Base-by-base conservation (phyloP, 2,888 invertebrate species). In the Apomyelois bistriatella region DNA sequence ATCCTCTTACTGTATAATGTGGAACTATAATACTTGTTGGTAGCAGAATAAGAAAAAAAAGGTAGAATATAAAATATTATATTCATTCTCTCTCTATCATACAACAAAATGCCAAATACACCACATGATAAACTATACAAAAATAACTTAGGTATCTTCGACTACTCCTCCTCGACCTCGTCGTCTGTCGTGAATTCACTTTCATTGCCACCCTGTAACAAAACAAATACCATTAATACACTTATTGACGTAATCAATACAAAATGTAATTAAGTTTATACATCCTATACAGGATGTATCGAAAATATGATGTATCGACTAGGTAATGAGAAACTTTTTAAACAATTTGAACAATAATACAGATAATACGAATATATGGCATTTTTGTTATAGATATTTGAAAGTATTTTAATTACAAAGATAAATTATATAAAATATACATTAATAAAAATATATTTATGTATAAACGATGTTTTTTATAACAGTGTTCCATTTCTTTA, bases 101-200 rank as follows among this genome's bases (percentile, higher is more conserved):
- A 81, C 82, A 81, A 74, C 73, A 76, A 76, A 67, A 72, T 74
- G 63, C 68, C 68, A 64, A 72, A 71, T 76, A 75, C 77, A 77
- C 73, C 74, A 68, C 74, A 72, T 80, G 79, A 87, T 87, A 89
- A 84, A 85, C 82, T 86, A 83, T 89, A 87, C 85, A 90, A 89
- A 88, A 88, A 89, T 90, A 89, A 88, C 74, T 85, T 85, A 86
- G 64, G 63, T 68, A 76, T 75, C 64, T 68, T 72, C 67, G 58
- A 64, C 72, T 82, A 85, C 64, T 92, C 91, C 62, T 93, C 93
- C 64, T 92, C 93, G 43, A 92, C 92, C 64, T 93, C 93, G 76
- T 92, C 91, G 74, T 93, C 93, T 79, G 93, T 93, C 67, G 93
- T 93, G 67, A 92, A 93, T 74, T 93, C 93, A 77, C 93, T 93